Base-by-base conservation (phyloP, 2,888 invertebrate genomes). In the Crossocerus cetratus region DNA sequence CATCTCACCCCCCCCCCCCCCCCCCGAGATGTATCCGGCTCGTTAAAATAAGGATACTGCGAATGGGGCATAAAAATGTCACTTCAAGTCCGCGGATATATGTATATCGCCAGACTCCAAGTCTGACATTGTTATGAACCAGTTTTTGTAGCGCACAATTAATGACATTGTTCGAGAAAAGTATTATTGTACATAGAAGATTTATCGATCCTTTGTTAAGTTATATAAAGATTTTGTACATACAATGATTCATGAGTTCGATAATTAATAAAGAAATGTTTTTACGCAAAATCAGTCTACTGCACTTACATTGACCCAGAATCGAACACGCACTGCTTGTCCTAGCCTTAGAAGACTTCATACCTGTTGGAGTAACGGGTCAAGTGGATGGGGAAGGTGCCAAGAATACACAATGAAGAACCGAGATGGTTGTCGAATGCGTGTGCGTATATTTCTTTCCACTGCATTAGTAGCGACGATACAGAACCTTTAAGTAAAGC, bases 381-480 rank as follows among this genome's bases (percentile, higher is more conserved):
- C 2, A 2, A 3, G 3, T 11, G n/a, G 1, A n/a, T 16, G 14
- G 16, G 14, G 53, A 43, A 20, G 44, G 3, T n/a, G 22, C n/a
- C 0, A 53, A 16, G 21, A 13, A 8, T n/a, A 14, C 11, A 55
- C 13, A 59, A 20, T 44, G 11, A 59, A 44, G 18, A n/a, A 20
- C 4, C 21, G 44, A n/a, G 14, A 59, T 20, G 20, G 59, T 44
- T 69, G 69, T 76, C 74, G 66, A 76, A 76, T 72, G 64, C 74
- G 59, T 80, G 79, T 80, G 74, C 77, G 80, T 73, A 72, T 75
- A 73, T 78, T 76, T 79, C 76, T 74, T 69, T 84, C 86, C 86
- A 87, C 86, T 88, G 86, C 86, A 76, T 88, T 86, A 88, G 86
- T 88, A 88, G 86, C 85, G 82, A 84, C 82, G 82, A 86, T 88